A percentile compares a stretch with the other conserved stretches of the same genome.
These are phyloP conservation scores for Leptinotarsa peninsularis DNA, from an alignment of 2,888 invertebrate species.

Conservation along the genomic window DNA sequence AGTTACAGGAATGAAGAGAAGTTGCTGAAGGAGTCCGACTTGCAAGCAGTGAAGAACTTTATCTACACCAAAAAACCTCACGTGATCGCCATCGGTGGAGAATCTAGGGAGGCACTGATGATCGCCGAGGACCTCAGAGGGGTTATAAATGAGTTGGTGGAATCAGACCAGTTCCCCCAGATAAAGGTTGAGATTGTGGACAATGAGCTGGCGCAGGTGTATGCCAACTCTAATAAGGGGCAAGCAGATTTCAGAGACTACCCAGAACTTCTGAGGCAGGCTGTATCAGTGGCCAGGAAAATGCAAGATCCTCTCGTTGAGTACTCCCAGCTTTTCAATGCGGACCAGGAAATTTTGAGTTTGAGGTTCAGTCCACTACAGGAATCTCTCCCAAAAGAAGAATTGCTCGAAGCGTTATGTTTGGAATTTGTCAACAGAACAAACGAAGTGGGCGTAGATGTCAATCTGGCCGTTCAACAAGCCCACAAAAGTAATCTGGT, in stretches of 20 bases:
- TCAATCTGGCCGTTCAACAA: constrained; percentile 94
- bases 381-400: constrained; percentile 75
- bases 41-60: constrained; percentile 80
- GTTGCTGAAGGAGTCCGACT: constrained; percentile 73
- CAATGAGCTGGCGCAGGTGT: constrained; percentile 93
- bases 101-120: constrained; percentile 88
- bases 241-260: constrained; percentile 90
- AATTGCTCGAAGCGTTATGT: constrained; percentile 85
- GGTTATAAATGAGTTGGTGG: constrained; percentile 78
- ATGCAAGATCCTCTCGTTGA: constrained; percentile 97
- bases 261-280: constrained; percentile 89
- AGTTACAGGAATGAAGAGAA: constrained; percentile 78
- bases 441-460: constrained; percentile 98
- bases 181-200: constrained; percentile 93
- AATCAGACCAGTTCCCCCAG: constrained; percentile 87
- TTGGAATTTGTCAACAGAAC: constrained; percentile 94
- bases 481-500: constrained; percentile 89
- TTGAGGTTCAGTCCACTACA: constrained; percentile 90
- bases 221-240: constrained; percentile 90
- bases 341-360: constrained; percentile 94
- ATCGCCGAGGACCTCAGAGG: constrained; percentile 83
- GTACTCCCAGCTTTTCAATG: constrained; percentile 94
- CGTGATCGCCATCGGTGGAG: constrained; percentile 84
- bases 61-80: constrained; percentile 93
- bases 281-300: constrained; percentile 91